Percentiles rank a stretch among this genome's conserved stretches.
phyloP scores from a whole-genome alignment of 2,888 invertebrate genomes.

The Amiota communis region DNA sequence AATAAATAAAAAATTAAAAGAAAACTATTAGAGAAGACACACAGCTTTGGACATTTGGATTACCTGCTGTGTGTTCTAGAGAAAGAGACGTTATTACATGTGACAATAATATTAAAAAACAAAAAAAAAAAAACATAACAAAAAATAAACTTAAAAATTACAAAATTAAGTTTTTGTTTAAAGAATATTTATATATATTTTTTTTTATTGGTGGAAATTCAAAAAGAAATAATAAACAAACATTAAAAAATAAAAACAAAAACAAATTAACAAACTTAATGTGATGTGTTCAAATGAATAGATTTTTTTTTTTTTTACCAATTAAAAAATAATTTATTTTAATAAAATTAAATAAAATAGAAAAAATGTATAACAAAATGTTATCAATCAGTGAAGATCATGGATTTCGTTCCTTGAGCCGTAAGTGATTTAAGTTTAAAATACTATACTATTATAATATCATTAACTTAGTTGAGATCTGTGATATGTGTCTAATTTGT shows the following conservation, averaged over 20 bases:
- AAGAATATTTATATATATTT: no score
- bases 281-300: slow-evolving; percentile 32
- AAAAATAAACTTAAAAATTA: slow-evolving; percentile 31
- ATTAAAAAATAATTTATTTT: background rate
- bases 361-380: slow-evolving; percentile 69
- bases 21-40: slow-evolving; percentile 19
- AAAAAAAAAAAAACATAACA: slow-evolving; percentile 3
- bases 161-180: no score
- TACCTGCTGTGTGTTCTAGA: slow-evolving; percentile 58
- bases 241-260: slow-evolving; percentile 31
- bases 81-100: background rate
- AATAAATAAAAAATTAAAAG: background rate
- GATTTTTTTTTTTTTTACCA: slow-evolving; percentile 16
- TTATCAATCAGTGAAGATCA: slow-evolving; percentile 74
- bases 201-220: slow-evolving; percentile 27
- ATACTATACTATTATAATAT: no score
- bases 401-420: slow-evolving; percentile 74
- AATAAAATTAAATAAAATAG: background rate
- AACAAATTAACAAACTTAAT: slow-evolving; percentile 30
- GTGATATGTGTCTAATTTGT: no score
- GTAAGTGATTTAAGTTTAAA: slow-evolving; percentile 64
- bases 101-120: slow-evolving; percentile 10
- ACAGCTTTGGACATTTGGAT: slow-evolving; percentile 60
- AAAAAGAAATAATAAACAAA: slow-evolving; percentile 34
- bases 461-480: no score